Conservation (phyloP, 2,888 invertebrate species). For the Byasa hedistus region DNA sequence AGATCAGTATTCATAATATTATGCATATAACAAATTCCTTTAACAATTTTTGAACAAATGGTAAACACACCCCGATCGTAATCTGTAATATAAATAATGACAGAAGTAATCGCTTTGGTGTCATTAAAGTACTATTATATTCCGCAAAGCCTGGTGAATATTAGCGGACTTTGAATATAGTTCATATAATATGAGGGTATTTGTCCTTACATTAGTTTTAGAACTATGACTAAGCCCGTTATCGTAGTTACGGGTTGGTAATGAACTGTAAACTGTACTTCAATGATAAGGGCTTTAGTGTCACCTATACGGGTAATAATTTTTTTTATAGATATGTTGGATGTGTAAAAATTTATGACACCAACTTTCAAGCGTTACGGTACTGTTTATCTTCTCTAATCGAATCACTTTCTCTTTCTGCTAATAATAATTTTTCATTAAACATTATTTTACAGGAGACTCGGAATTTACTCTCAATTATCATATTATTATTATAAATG, state of each 20-base stretch:
- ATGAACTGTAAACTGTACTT: not conserved
- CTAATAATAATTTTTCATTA: too few species aligned
- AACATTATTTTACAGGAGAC: too few species aligned
- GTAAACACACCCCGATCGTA: too few species aligned
- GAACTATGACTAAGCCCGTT: conserved; percentile 5
- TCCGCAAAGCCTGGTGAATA: not conserved
- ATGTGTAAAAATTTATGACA: not conserved
- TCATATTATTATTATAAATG: too few species aligned
- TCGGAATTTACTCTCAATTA: too few species aligned
- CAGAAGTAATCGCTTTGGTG: too few species aligned
- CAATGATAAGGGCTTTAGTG: not conserved
- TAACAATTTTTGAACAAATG: too few species aligned
- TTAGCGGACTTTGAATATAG: not conserved
- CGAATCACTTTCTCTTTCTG: too few species aligned
- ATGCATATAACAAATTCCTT: too few species aligned
- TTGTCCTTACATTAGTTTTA: not conserved
- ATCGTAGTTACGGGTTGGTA: not conserved
- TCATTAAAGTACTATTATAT: not conserved
- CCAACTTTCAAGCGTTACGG: not conserved
- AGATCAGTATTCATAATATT: too few species aligned
- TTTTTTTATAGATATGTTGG: not conserved
- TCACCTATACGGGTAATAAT: not conserved
- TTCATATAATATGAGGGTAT: not conserved
- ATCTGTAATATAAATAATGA: too few species aligned
- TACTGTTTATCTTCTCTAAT: too few species aligned